Base-by-base conservation (phyloP, 2,113 vertebrate species). In the Apaloderma vittatum region DNA sequence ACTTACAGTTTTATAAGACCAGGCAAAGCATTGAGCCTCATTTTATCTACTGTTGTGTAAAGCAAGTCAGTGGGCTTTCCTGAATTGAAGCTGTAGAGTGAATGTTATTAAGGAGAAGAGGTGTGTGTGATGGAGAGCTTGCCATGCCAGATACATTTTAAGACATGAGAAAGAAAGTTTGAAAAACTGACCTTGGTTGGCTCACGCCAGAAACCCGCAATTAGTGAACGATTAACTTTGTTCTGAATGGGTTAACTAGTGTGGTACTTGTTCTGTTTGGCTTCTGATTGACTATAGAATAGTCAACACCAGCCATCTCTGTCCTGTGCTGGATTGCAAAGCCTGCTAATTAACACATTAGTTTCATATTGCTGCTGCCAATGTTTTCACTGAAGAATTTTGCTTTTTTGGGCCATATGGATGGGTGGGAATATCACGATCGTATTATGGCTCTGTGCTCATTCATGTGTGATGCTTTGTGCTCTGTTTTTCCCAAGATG, bases 341-440 rank as follows among this genome's bases (percentile, higher is more conserved):
- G 74, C 85, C 90, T 92, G 90, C 88, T 96, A 86, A 93, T 93
- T 93, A 93, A 94, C 94, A 81, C 86, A 20, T 87, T 93, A n/a
- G 67, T 87, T 95, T 94, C 66, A 46, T 82, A 86, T 88, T 80
- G 86, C 79, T 66, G 79, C 63, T 90, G 83, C 91, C 92, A 88
- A 29, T 79, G 62, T 94, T 94, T 96, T 87, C 84, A 51, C 80
- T 76, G 77, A 88, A 94, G 77, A 87, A 65, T 21, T 51, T 79
- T 0, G 24, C 87, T 90, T 95, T 90, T 93, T 71, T 76, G 78
- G 73, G 80, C 94, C 89, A 81, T 95, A 86, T 84, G 94, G 93
- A 77, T 85, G 96, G 86, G 91, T 97, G 91, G 95, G 86, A 94
- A 96, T 91, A 87, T 91, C 37, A 30, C 62, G 93, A 87, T 77